Evolutionary conservation across 2,888 invertebrate species (phyloP), one percentile per base, ranked within the genome.

Genomic region (Lasiommata megera): DNA sequence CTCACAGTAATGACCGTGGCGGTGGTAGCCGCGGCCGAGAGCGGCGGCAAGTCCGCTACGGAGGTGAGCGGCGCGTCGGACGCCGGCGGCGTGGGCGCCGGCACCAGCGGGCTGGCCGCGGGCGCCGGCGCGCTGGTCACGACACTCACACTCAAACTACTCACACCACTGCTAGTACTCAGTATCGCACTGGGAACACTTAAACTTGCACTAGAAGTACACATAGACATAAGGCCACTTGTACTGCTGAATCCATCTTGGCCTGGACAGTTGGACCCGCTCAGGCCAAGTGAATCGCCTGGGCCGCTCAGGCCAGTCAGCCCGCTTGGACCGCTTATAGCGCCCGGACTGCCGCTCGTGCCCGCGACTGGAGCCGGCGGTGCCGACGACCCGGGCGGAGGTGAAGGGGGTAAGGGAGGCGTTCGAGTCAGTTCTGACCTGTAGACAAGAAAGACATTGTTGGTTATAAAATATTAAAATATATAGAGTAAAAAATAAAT

Each of bases 391-490:
- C 77, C 84, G 2, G 84, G 86, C 7, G 87, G 86, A 6, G 88
- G 88, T 0, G 88, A 88, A 11, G 84, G 83, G 1, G 88, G 84
- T n/a, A 86, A 61, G 0, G 88, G 88, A 31, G 88, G 87, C 23
- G 88, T 84, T 60, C 81, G 72, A 18, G 71, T 77, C 54, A 82
- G 53, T 59, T 88, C 88, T 71, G 80, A 62, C 62, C 88, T 89
- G 75, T 11, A 16, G 6, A 46, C 46, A 46, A 46, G 12, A n/a
- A 9, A 34, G 34, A n/a, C n/a, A n/a, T n/a, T n/a, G n/a, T n/a
- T n/a, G n/a, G n/a, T n/a, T n/a, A n/a, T n/a, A n/a, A n/a, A n/a
- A n/a, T n/a, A n/a, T n/a, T n/a, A n/a, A n/a, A n/a, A n/a, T n/a
- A n/a, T n/a, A n/a, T n/a, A n/a, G n/a, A n/a, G n/a, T n/a, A n/a